Evolutionary conservation across 2,797 vertebrate genomes (phyloP), one percentile per base, ranked within the genome.

Genomic region (Mormyrus hasselquistii): DNA sequence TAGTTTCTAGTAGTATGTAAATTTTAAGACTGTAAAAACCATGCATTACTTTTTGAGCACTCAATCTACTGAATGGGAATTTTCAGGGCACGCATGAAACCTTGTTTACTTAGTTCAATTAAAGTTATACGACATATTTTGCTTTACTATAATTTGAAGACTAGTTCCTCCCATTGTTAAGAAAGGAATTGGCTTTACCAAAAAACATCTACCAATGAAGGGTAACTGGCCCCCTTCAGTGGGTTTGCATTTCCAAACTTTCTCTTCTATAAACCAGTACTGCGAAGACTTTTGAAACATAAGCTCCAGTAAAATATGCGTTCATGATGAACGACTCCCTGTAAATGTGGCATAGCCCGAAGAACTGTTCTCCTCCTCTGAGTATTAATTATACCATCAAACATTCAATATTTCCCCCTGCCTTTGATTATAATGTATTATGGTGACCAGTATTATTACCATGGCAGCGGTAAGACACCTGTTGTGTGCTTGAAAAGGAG

Each of bases 391-490:
- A 89, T 29, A 89, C 44, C 62, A 76, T 88, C 57, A 82, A 87
- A 86, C n/a, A 19, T 84, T 83, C 73, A 89, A 89, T 90, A 89
- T 47, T 88, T 90, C 90, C 90, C 44, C 25, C 38, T 55, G 88
- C 86, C 73, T 82, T 88, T 92, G 88, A 90, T 91, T 91, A 87
- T 91, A 84, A 89, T 88, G 86, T 73, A 73, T 88, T 85, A 89
- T 25, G 65, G 79, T 87, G 76, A 76, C 83, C 41, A 53, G 12
- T n/a, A 16, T 38, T 86, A 73, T 91, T 65, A 90, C 87, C 91
- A 65, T 79, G 87, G 65, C 38, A 87, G 85, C 79, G 86, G 88
- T 53, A 88, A 87, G 89, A 44, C 50, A 62, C 14, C 91, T 89
- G 79, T 91, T 91, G 91, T 86, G 90, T 90, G 88, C 90, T 85